These are phyloP conservation scores for Lissonota sp. DNA, from an alignment of 2,888 invertebrate species.

Conservation along the genomic window DNA sequence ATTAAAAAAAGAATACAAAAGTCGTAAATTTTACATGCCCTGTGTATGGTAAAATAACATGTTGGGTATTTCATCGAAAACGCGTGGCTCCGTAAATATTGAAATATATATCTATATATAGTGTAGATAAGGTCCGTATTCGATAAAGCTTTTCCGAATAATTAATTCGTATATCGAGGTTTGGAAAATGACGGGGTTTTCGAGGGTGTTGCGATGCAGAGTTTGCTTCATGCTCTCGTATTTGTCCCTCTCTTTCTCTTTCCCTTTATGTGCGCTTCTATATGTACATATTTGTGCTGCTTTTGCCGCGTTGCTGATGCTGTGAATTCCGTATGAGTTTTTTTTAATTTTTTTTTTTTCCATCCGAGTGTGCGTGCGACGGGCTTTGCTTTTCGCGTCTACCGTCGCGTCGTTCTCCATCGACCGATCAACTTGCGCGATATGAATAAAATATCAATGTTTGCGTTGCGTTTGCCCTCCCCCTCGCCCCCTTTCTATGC, in stretches of 20 bases:
- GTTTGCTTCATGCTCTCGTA: constrained; percentile 33
- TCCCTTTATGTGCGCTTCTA: neutral
- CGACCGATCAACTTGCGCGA: constrained; percentile 60
- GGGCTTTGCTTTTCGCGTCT: constrained; percentile 17
- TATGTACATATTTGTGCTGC: constrained; percentile 7
- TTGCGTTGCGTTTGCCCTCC: constrained; percentile 9
- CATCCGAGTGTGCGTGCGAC: too few relatives aligned
- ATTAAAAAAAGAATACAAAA: constrained; percentile 46
- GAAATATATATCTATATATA: constrained; percentile 5
- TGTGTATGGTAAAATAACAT: constrained; percentile 10
- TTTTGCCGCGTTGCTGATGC: constrained; percentile 33
- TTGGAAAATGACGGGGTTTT: constrained; percentile 28
- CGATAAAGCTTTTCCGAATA: constrained; percentile 65
- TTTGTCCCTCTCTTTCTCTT: neutral
- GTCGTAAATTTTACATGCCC: neutral
- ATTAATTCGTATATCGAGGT: constrained; percentile 61
- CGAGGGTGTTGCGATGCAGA: constrained; percentile 13
- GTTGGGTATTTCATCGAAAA: constrained; percentile 34
- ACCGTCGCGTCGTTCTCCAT: constrained; percentile 33
- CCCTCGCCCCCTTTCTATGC: neutral
- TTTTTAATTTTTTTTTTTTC: neutral
- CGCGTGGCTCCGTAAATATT: constrained; percentile 1
- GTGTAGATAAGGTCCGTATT: constrained; percentile 11
- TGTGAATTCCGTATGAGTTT: constrained; percentile 34
- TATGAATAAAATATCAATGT: constrained; percentile 67